Percentiles rank a stretch among this genome's conserved stretches.
Evolutionary conservation across 2,888 invertebrate species (phyloP).

Genomic region (Meteorus colon): DNA sequence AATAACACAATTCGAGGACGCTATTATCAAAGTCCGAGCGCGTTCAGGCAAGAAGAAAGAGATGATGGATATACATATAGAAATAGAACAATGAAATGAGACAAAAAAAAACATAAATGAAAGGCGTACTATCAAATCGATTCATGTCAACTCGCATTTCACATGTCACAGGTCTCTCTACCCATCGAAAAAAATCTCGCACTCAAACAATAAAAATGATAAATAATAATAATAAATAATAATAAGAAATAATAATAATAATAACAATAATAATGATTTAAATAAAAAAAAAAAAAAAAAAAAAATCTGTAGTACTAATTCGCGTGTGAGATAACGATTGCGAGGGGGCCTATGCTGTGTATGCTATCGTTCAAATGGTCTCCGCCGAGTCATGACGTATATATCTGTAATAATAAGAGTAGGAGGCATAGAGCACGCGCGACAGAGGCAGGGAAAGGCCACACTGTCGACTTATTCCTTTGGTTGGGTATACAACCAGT

Average conservation of each 20-base stretch:
- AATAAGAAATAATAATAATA: conserved; percentile 24
- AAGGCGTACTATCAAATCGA: conserved; percentile 9
- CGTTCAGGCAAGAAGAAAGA: background rate
- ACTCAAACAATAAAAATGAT: conserved; percentile 14
- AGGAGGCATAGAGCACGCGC: conserved; percentile 47
- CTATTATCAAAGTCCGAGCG: conserved; percentile 5
- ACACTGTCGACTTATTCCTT: conserved; percentile 66
- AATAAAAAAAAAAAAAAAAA: conserved; percentile 46
- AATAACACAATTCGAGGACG: conserved; percentile 48
- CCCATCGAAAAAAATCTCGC: conserved; percentile 4
- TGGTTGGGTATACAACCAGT: conserved; percentile 22
- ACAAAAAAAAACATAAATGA: conserved; percentile 15
- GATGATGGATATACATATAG: conserved; percentile 12
- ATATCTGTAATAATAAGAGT: conserved; percentile 28
- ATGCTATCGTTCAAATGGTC: conserved; percentile 59
- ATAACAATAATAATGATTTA: conserved; percentile 17
- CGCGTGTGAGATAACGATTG: conserved; percentile 70
- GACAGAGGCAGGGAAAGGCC: conserved; percentile 70
- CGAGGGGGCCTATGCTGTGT: conserved; percentile 49
- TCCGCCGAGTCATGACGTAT: conserved; percentile 63
- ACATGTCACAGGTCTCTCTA: background rate
- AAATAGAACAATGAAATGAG: background rate
- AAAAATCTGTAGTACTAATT: conserved; percentile 71
- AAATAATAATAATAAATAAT: background rate
- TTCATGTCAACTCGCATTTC: conserved; percentile 27